phyloP scores from a whole-genome alignment of 2,888 invertebrate genomes.

The Linnaemya tessellans region DNA sequence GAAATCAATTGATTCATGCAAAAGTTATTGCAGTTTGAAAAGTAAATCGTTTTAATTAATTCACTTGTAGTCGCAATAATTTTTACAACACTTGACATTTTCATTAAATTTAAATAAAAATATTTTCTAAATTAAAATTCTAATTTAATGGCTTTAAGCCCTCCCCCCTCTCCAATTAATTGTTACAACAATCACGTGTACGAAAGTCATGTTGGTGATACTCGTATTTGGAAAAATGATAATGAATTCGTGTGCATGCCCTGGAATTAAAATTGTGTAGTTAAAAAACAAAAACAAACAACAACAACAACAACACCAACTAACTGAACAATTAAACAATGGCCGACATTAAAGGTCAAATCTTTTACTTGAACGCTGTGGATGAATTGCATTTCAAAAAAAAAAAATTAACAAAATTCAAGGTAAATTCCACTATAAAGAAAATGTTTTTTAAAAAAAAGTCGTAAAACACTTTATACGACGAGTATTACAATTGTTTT shows the following conservation, averaged over 20 bases:
- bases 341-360: slow-evolving; percentile 50
- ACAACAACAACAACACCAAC: neutral
- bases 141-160: neutral
- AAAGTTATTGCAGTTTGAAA: too few relatives aligned
- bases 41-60: too few relatives aligned
- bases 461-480: neutral
- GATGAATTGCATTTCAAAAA: slow-evolving; percentile 47
- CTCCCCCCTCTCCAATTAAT: neutral
- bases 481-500: slow-evolving; percentile 4
- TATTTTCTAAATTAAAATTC: neutral
- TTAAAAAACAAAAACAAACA: neutral
- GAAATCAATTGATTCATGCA: too few relatives aligned
- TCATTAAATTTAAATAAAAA: neutral
- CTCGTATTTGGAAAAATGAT: neutral
- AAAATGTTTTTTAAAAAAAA: neutral
- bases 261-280: slow-evolving; percentile 7
- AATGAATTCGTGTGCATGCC: neutral
- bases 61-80: too few relatives aligned
- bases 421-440: slow-evolving; percentile 37
- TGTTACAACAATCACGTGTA: slow-evolving; percentile 8
- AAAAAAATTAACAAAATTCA: slow-evolving; percentile 40
- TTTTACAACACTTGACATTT: neutral
- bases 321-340: slow-evolving; percentile 18
- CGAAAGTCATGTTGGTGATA: neutral
- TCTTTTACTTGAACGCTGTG: slow-evolving; percentile 18